Base-by-base conservation (phyloP, 1,140 invertebrate species). In the Leptinotarsa undecemlineata region DNA sequence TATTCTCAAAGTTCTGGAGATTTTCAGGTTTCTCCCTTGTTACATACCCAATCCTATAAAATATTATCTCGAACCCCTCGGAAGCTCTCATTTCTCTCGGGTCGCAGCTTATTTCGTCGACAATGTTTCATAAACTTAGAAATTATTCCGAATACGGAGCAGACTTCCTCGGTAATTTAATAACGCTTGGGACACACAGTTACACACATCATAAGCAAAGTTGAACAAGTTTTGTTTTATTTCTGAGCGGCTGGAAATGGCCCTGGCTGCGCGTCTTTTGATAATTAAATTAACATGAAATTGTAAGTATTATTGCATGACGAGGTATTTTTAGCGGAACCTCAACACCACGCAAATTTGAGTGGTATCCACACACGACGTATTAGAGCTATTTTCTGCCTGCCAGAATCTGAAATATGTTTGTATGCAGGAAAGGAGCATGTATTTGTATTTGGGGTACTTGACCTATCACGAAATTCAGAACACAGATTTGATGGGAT, bases 251-350 rank as follows among this genome's bases (percentile, higher is more conserved):
- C 23, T 21, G n/a, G 63, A 23, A 66, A 33, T 66, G 63, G 21
- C 5, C n/a, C 26, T 23, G 63, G 63, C 20, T 66, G 11, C 63
- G 63, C 63, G 26, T 66, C 63, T 66, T 66, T 66, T 66, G 63
- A 66, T 21, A 66, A 66, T 66, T 66, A 66, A 66, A 66, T 66
- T 66, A 66, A 66, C 63, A 66, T 66, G 63, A 66, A 66, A 66
- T 66, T 66, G 63, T 33, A 23, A 66, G 63, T 33, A 66, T 33
- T 33, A 66, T 66, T 66, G 20, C 63, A 33, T 66, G 26, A 66
- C 63, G 63, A 66, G 26, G 26, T 66, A 66, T 66, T 66, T 66
- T 21, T 23, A 66, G 63, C 51, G 51, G n/a, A 57, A 57, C 51
- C n/a, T 57, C 51, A 57, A 57, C 51, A 57, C 51, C 51, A 57